Conservation (phyloP, 2,888 invertebrate species). For the Campoplex capitator region DNA sequence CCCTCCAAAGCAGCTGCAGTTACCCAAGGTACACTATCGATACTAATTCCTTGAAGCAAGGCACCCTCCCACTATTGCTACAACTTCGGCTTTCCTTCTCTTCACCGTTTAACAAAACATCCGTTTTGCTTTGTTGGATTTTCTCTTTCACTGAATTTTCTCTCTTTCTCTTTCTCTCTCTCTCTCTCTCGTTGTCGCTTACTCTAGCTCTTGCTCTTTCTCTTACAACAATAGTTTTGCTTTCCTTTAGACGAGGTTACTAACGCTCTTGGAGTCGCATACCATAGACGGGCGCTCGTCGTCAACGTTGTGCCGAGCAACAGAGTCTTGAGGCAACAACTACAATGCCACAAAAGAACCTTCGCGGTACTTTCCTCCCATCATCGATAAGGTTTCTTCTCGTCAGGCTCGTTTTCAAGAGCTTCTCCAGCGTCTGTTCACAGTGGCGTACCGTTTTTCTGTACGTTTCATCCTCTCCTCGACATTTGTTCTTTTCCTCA, state of each 20-base stretch:
- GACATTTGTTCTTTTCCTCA: conserved; percentile 44
- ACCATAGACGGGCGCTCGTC: conserved; percentile 5
- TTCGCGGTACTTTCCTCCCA: conserved; percentile 48
- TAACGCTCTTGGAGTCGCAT: conserved; percentile 34
- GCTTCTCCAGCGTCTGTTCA: conserved; percentile 17
- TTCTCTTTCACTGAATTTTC: neutral
- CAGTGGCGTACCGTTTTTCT: conserved; percentile 35
- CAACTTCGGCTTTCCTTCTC: conserved; percentile 38
- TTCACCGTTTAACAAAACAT: neutral
- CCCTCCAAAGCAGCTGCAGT: conserved; percentile 69
- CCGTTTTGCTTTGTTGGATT: conserved; percentile 12
- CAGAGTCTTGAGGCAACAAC: conserved; percentile 29
- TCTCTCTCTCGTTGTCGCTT: neutral
- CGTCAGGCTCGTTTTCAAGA: conserved; percentile 46
- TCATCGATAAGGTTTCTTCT: conserved; percentile 64
- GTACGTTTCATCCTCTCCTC: conserved; percentile 17
- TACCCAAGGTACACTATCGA: conserved; percentile 68
- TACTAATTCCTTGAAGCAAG: conserved; percentile 69
- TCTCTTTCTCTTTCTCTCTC: neutral
- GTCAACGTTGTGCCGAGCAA: conserved; percentile 24
- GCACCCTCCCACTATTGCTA: conserved; percentile 46
- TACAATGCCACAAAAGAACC: conserved; percentile 29
- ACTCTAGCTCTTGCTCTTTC: neutral
- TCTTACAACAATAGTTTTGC: conserved; percentile 46
- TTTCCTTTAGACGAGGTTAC: conserved; percentile 47